Evolutionary conservation across 2,113 vertebrate genomes (phyloP).

Genomic region (Dolichotis patagonum): DNA sequence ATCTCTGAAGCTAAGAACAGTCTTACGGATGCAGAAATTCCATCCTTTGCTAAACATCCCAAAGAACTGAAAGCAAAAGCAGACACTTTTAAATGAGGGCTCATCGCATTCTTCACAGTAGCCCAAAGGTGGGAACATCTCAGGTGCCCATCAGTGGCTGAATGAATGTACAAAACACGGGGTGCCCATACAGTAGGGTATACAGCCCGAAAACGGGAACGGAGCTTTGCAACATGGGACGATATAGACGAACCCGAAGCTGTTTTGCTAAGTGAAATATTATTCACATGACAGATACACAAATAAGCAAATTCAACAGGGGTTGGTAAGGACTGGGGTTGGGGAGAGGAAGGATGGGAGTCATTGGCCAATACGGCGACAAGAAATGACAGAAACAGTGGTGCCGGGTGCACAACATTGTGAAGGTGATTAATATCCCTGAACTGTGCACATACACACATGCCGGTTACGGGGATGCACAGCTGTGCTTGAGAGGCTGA

Average conservation of each 20-base stretch:
- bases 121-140: not conserved
- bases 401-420: not conserved
- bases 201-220: not conserved
- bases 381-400: not conserved
- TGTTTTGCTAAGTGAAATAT: not conserved
- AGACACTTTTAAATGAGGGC: not conserved
- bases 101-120: not conserved
- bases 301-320: not conserved
- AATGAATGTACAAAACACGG: not conserved
- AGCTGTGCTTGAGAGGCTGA: not conserved
- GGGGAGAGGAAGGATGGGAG: not conserved
- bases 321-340: not conserved
- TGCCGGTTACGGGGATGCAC: not conserved
- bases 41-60: not conserved
- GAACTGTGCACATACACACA: not conserved
- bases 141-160: not conserved
- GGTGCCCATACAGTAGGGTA: not conserved
- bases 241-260: not conserved
- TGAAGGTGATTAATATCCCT: not conserved
- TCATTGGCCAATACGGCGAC: not conserved
- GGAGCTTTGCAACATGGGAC: not conserved
- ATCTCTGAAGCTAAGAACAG: not conserved
- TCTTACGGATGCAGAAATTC: not conserved
- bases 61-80: not conserved
- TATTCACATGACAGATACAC: not conserved